Conservation (phyloP, 2,113 vertebrate species). For the Genyomyrus donnyi region DNA sequence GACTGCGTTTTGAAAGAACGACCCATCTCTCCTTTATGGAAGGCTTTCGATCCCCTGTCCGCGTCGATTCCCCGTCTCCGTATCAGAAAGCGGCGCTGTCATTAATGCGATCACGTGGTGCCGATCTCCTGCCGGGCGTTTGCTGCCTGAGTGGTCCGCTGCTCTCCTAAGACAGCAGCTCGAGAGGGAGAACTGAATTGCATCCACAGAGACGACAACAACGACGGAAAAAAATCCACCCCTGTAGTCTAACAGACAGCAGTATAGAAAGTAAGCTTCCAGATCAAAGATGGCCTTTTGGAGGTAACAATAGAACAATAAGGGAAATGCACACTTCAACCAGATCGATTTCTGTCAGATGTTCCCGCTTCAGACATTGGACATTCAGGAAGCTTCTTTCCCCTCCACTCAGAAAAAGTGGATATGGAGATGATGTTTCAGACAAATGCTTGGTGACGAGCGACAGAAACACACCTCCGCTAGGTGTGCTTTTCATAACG, state of each 20-base stretch:
- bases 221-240: background rate
- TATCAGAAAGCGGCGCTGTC: background rate
- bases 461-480: background rate
- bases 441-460: background rate
- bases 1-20: background rate
- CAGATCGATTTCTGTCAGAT: slow-evolving; percentile 1
- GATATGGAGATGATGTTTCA: background rate
- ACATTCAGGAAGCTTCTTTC: background rate
- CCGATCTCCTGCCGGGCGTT: background rate
- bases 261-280: background rate
- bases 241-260: background rate
- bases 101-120: background rate
- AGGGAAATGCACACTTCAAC: background rate
- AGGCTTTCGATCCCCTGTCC: background rate
- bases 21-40: background rate
- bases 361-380: background rate
- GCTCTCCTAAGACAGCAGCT: background rate
- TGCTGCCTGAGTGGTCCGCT: background rate
- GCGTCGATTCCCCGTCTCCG: background rate
- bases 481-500: background rate
- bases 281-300: slow-evolving; percentile 1
- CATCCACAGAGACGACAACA: background rate
- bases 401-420: background rate
- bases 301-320: background rate
- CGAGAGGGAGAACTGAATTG: background rate